Conservation (phyloP, 2,113 vertebrate species). For the Acrocephalus kingi region DNA sequence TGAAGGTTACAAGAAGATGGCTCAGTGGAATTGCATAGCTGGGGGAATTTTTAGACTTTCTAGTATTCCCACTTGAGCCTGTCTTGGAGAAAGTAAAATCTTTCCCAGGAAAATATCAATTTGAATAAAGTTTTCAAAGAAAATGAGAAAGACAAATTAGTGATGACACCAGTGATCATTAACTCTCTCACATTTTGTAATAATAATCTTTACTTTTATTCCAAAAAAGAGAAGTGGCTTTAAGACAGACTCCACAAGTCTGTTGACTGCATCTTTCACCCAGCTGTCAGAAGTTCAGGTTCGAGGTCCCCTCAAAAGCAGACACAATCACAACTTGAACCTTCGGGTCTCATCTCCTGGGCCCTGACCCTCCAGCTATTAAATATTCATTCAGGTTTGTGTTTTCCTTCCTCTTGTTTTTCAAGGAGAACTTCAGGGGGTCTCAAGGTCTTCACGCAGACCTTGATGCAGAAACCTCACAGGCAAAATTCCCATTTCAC, state of each 20-base stretch:
- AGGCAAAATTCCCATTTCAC: background rate
- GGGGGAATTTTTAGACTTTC: background rate
- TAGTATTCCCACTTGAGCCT: background rate
- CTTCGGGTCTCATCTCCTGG: background rate
- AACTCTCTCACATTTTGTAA: background rate
- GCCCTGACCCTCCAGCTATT: background rate
- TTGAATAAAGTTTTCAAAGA: background rate
- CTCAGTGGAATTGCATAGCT: background rate
- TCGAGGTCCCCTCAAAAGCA: background rate
- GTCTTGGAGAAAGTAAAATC: background rate
- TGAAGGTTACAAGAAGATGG: background rate
- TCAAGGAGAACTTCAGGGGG: background rate
- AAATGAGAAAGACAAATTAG: background rate
- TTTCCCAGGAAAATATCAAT: background rate
- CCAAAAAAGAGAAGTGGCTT: background rate
- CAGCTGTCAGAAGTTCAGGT: background rate
- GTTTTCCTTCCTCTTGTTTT: background rate
- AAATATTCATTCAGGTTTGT: constrained; percentile 5
- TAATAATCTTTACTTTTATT: background rate
- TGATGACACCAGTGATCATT: background rate
- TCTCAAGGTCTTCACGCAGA: background rate
- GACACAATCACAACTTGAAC: background rate
- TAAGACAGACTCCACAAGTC: background rate
- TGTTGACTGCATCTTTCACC: constrained; percentile 6
- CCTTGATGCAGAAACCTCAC: background rate